Evolutionary conservation across 2,113 vertebrate genomes (phyloP).

Genomic region (Rousettus leschenaultii): DNA sequence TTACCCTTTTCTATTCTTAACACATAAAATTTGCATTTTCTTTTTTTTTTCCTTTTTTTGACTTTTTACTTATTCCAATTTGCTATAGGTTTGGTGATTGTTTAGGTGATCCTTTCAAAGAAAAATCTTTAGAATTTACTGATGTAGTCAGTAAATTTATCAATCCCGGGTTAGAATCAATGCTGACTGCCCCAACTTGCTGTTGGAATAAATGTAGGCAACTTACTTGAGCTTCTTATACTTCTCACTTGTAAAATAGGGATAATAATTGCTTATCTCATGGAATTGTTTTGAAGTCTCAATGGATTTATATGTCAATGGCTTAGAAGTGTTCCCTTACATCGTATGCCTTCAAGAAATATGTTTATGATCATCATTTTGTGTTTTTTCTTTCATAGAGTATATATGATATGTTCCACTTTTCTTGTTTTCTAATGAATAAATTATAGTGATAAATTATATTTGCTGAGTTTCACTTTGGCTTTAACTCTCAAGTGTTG

Average conservation of each 20-base stretch:
- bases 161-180: neutral
- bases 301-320: neutral
- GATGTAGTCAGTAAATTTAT: neutral
- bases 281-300: neutral
- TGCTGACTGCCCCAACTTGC: neutral
- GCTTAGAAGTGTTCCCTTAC: neutral
- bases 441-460: neutral
- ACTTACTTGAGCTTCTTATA: neutral
- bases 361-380: neutral
- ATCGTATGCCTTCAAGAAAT: neutral
- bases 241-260: neutral
- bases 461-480: neutral
- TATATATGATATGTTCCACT: neutral
- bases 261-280: neutral
- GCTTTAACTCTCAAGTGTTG: neutral
- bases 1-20: neutral
- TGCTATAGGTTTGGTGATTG: neutral
- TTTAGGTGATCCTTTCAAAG: neutral
- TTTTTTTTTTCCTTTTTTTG: constrained; percentile 22
- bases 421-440: constrained; percentile 17
- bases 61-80: neutral
- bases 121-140: neutral
- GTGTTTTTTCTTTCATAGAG: neutral
- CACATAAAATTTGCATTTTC: neutral
- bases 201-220: neutral